Evolutionary conservation across 2,113 vertebrate genomes (phyloP), one percentile per base, ranked within the genome.

Genomic region (Etheostoma spectabile): DNA sequence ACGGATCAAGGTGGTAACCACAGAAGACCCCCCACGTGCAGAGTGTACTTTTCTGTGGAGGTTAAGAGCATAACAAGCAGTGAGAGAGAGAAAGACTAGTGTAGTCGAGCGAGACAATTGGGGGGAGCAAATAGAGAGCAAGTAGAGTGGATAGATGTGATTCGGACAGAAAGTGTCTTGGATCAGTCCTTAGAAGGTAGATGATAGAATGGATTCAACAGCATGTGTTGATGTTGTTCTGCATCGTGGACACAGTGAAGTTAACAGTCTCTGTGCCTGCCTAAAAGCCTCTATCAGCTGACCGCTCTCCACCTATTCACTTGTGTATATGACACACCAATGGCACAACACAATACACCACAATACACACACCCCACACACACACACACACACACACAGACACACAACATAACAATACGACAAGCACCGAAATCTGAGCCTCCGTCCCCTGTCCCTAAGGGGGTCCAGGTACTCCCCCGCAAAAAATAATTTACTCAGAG

Each of bases 141-240:
- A 38, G 12, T n/a, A 51, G 63, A 48, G 45, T 5, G n/a, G 51
- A 78, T 59, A 52, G 60, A 64, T 8, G 21, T 70, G 33, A n/a
- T n/a, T n/a, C n/a, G 46, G 55, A 68, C 13, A 3, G 55, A 35
- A 21, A 59, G 61, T 35, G 42, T 86, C 35, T 66, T 22, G 16
- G 49, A 63, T 78, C 22, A 22, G 64, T 68, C 60, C 73, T 87
- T 80, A 66, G 67, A 57, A n/a, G n/a, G n/a, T n/a, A n/a, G n/a
- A 72, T 75, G 68, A 84, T 73, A 33, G n/a, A 84, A 84, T 65
- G 70, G 72, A 72, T 83, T 83, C 71, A 83, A 16, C 68, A 73
- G 24, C 61, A 72, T 3, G 8, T 82, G 79, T 57, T 69, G 79
- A 76, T 80, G 84, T 69, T 66, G 63, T 67, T 42, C 46, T 57